A percentile compares a stretch with the other conserved stretches of the same genome.
Conservation (phyloP, 92 coral and sea anemone genomes). For the Phymanthus crucifer region DNA sequence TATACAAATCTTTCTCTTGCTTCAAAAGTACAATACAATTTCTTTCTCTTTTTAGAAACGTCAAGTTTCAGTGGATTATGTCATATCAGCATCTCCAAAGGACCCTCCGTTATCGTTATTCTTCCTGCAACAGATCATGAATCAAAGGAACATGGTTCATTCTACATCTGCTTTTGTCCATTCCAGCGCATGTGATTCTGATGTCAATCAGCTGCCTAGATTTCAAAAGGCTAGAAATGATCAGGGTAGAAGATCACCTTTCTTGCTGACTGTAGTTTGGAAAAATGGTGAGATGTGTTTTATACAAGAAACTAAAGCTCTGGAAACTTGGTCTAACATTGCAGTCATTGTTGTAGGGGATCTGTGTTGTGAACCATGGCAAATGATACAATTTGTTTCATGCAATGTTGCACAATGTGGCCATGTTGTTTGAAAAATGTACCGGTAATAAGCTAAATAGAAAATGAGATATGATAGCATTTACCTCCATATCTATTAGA, state of each 20-base stretch:
- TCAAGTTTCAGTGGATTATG: constrained; percentile 71
- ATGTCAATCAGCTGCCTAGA: constrained; percentile 36
- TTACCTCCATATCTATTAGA: no score
- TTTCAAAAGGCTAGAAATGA: constrained; percentile 24
- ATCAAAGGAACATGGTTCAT: constrained; percentile 61
- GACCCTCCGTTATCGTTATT: constrained; percentile 83
- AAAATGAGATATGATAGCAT: no score
- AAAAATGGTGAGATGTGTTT: constrained; percentile 63
- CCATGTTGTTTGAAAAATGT: no score
- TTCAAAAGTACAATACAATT: no score
- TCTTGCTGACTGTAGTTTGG: constrained; percentile 78
- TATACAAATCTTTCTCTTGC: no score
- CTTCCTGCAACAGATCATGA: constrained; percentile 65
- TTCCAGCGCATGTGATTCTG: constrained; percentile 59
- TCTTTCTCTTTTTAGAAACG: constrained; percentile 37
- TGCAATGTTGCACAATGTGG: no score
- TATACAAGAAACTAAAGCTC: not conserved
- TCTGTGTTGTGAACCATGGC: no score
- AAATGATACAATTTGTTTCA: no score
- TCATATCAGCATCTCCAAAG: constrained; percentile 81
- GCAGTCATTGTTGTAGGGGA: no score
- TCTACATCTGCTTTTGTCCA: constrained; percentile 65
- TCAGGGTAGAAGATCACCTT: constrained; percentile 44
- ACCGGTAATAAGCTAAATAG: no score
- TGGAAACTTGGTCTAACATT: no score